Conservation (phyloP, 2,113 vertebrate species). For the Sula dactylatra region DNA sequence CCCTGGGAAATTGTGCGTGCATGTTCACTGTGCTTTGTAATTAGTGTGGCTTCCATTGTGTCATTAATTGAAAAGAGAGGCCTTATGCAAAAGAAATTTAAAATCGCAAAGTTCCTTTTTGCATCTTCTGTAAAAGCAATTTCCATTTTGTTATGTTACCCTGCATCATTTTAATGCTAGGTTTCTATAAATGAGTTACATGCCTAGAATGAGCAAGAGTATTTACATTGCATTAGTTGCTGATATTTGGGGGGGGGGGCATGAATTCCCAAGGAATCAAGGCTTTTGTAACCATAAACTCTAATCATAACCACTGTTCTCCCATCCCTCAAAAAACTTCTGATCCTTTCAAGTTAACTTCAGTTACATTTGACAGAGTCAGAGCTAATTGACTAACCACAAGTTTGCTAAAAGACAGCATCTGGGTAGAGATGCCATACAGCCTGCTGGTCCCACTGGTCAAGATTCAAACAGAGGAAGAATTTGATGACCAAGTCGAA, state of each 20-base stretch:
- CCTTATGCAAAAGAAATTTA: background rate
- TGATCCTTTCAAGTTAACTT: background rate
- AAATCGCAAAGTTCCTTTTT: background rate
- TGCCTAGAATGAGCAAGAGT: background rate
- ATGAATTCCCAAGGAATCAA: background rate
- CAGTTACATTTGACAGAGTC: background rate
- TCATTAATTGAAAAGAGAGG: background rate
- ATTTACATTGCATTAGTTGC: background rate
- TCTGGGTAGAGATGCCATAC: background rate
- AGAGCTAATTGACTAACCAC: background rate
- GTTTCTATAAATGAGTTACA: background rate
- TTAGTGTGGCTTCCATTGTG: background rate
- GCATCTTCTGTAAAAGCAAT: background rate
- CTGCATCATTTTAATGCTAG: background rate
- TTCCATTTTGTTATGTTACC: background rate
- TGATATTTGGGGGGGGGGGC: no score
- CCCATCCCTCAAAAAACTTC: background rate
- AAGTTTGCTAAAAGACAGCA: background rate
- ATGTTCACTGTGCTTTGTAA: background rate
- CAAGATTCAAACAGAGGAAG: background rate
- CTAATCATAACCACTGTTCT: background rate
- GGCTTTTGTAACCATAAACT: background rate
- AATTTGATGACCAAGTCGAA: background rate
- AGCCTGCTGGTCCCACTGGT: background rate
- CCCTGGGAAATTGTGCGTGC: background rate